Base-by-base conservation (phyloP, 2,888 invertebrate genomes). In the Ophraella communa region DNA sequence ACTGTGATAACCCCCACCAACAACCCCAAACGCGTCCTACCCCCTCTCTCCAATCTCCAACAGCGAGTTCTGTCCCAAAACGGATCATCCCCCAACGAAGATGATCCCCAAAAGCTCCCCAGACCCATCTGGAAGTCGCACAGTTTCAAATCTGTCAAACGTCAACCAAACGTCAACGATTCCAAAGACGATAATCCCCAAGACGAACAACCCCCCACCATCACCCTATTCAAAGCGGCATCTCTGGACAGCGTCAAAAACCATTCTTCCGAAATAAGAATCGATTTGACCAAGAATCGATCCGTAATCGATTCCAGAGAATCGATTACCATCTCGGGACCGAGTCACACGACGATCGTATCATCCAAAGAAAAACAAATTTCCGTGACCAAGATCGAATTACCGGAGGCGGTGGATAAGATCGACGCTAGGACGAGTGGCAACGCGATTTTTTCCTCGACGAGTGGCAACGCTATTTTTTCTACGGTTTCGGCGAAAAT, bases 121-220 rank as follows among this genome's bases (percentile, higher is more conserved):
- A 87, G 86, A 79, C 85, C 87, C 20, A 86, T 91, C 21, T 86
- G 88, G 55, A 91, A 91, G 78, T 89, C 91, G 1, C 89, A 90
- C 69, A 91, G 91, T 75, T 91, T 91, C 80, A 87, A 74, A 85
- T 85, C 77, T 84, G 86, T 70, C n/a, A 70, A 73, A 67, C 85
- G 86, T 54, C 33, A 65, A 17, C 18, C 54, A 44, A n/a, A n/a
- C n/a, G n/a, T n/a, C n/a, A n/a, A n/a, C n/a, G n/a, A n/a, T n/a
- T n/a, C n/a, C n/a, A n/a, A n/a, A n/a, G n/a, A n/a, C n/a, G n/a
- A n/a, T n/a, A n/a, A n/a, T n/a, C 49, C 23, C 3, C 30, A 57
- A 18, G 23, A 59, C 14, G 35, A 56, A 18, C 62, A 65, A 23
- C 20, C 35, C 1, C 42, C 56, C 11, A 63, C 62, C 4, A 66